Percentiles rank a stretch among this genome's conserved stretches.
Conservation (phyloP, 1,140 invertebrate genomes). For the Thalassaphorura encarpata region DNA sequence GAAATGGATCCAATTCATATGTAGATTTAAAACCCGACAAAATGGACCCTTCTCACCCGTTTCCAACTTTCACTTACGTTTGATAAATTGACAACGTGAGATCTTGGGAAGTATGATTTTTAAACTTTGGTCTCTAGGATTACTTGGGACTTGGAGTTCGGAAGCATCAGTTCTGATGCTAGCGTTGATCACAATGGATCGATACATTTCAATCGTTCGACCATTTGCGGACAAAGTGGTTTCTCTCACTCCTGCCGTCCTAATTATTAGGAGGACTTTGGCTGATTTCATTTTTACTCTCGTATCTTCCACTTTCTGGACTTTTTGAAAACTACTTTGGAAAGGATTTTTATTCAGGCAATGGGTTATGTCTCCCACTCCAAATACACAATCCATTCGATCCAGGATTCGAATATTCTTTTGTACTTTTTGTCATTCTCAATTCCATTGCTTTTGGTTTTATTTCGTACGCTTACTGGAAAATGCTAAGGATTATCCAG, state of each 20-base stretch:
- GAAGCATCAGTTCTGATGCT: conserved; percentile 54
- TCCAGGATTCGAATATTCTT: conserved; percentile 54
- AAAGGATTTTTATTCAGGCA: conserved; percentile 48
- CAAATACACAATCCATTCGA: conserved; percentile 52
- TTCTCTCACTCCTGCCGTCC: conserved; percentile 35
- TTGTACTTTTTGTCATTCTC: conserved; percentile 46
- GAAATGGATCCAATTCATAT: no score
- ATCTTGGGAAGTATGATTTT: not conserved
- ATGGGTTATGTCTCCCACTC: conserved; percentile 51
- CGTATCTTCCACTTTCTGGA: conserved; percentile 43
- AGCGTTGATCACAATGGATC: conserved; percentile 47
- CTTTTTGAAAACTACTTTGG: conserved; percentile 41
- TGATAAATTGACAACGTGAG: not conserved
- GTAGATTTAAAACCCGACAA: no score
- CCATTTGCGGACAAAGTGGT: conserved; percentile 43
- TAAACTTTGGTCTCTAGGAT: conserved; percentile 40
- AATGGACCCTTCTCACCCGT: no score
- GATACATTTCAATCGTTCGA: conserved; percentile 50
- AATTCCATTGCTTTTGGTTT: conserved; percentile 49
- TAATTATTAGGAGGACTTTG: conserved; percentile 42
- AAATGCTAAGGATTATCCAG: conserved; percentile 49
- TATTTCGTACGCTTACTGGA: conserved; percentile 47
- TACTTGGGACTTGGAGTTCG: conserved; percentile 55
- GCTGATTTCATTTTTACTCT: conserved; percentile 43
- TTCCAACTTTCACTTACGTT: no score